Conservation (phyloP, 1,140 invertebrate genomes). For the Caenorhabditis brenneri region DNA sequence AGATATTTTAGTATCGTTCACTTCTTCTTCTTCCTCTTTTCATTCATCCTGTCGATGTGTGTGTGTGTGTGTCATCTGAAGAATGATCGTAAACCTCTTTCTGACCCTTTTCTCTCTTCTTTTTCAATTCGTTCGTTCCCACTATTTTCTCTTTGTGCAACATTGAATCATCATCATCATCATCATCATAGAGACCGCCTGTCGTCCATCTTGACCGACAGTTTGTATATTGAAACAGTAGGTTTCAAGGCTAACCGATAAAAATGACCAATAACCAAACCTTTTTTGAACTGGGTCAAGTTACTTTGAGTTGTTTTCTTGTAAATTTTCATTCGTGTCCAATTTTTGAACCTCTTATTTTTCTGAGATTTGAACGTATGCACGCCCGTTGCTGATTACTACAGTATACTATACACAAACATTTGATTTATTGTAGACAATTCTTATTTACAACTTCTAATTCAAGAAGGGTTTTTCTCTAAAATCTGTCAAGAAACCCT, state of each 20-base stretch:
- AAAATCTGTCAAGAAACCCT: background rate
- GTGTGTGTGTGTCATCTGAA: conserved; percentile 9
- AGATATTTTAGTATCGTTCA: conserved; percentile 22
- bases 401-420: background rate
- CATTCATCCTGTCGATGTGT: background rate
- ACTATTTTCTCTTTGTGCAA: conserved; percentile 4
- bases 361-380: too few relatives aligned
- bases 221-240: conserved; percentile 21
- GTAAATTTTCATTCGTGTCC: background rate
- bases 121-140: background rate
- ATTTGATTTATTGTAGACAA: background rate
- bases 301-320: background rate
- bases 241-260: conserved; percentile 31
- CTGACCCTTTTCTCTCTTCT: background rate
- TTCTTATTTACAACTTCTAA: background rate
- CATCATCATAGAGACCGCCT: background rate
- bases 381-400: background rate
- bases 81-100: conserved; percentile 16
- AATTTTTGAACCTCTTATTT: background rate
- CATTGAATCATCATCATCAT: conserved; percentile 34
- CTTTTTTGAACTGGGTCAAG: background rate
- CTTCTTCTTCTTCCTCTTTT: background rate
- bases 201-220: background rate
- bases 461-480: background rate
- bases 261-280: conserved; percentile 13